phyloP scores from a whole-genome alignment of 2,797 vertebrate species.

The Lutjanus campechanus region DNA sequence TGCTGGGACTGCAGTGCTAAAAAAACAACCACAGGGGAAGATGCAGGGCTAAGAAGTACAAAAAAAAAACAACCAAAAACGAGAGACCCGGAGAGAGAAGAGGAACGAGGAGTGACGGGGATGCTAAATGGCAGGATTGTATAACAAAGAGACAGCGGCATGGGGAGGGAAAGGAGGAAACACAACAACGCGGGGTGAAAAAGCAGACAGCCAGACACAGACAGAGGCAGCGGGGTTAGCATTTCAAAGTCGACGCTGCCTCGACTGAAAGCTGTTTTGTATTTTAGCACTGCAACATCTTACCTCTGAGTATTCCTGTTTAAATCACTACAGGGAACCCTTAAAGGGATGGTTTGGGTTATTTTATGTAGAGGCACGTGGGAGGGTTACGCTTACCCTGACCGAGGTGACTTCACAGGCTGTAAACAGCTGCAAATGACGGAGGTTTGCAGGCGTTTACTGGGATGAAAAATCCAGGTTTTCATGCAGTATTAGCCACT shows the following conservation, averaged over 20 bases:
- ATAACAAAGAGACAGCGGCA: slow-evolving; percentile 40
- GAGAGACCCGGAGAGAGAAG: slow-evolving; percentile 18
- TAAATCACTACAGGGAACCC: slow-evolving; percentile 8
- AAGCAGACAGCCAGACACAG: slow-evolving; percentile 46
- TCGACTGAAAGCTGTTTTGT: slow-evolving; percentile 27
- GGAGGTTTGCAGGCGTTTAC: no score
- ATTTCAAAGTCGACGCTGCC: slow-evolving; percentile 36
- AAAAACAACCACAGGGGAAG: slow-evolving; percentile 52
- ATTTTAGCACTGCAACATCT: slow-evolving; percentile 7
- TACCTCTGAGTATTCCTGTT: slow-evolving; percentile 7
- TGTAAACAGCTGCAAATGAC: no score
- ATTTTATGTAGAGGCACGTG: no score
- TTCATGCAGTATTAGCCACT: no score
- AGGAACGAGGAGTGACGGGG: slow-evolving; percentile 51
- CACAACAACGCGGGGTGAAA: slow-evolving; percentile 9
- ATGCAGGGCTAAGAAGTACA: slow-evolving; percentile 39
- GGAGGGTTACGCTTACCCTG: no score
- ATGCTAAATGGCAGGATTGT: slow-evolving; percentile 52
- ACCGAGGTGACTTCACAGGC: no score
- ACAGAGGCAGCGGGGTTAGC: slow-evolving; percentile 16
- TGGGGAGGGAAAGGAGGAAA: not conserved
- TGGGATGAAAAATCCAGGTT: no score
- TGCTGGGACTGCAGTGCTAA: slow-evolving; percentile 47
- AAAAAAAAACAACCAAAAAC: no score
- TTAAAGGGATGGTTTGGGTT: no score